These are phyloP conservation scores for Micrasema longulum DNA, from an alignment of 1,140 invertebrate species.

Conservation along the genomic window DNA sequence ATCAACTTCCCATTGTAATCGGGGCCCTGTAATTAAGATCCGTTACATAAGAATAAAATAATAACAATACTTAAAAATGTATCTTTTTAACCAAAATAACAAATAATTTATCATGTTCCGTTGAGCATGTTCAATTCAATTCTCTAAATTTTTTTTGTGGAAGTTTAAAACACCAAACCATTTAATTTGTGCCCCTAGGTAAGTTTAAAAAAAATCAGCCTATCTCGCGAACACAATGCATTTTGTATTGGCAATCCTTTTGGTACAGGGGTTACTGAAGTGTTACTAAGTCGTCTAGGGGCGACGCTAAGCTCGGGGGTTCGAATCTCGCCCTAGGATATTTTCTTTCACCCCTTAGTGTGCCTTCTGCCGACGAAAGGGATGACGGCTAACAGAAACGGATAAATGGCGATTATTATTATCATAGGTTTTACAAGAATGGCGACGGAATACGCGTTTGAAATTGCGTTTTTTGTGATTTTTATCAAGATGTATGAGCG, in stretches of 20 bases:
- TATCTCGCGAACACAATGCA: constrained; percentile 44
- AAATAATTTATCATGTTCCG: no score
- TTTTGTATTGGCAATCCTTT: constrained; percentile 41
- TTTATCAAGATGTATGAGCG: no score
- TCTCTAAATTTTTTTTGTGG: no score
- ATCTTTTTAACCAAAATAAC: no score
- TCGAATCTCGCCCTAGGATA: constrained; percentile 19
- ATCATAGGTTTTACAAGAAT: constrained; percentile 4
- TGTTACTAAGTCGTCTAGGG: constrained; percentile 49
- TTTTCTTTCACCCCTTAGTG: constrained; percentile 20
- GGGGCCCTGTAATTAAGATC: no score
- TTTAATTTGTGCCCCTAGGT: background rate
- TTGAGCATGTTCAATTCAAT: no score
- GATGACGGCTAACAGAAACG: constrained; percentile 11
- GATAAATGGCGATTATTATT: constrained; percentile 25
- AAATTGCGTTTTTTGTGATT: background rate
- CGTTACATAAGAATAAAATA: no score
- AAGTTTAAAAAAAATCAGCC: background rate
- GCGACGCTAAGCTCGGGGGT: constrained; percentile 21
- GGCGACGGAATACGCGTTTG: background rate
- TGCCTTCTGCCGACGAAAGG: constrained; percentile 13
- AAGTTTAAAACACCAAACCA: no score
- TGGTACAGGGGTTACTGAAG: constrained; percentile 42
- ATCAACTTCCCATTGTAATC: no score
- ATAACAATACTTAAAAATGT: no score